Base-by-base conservation (phyloP, 2,113 vertebrate genomes). In the Gorsachius goisagi region DNA sequence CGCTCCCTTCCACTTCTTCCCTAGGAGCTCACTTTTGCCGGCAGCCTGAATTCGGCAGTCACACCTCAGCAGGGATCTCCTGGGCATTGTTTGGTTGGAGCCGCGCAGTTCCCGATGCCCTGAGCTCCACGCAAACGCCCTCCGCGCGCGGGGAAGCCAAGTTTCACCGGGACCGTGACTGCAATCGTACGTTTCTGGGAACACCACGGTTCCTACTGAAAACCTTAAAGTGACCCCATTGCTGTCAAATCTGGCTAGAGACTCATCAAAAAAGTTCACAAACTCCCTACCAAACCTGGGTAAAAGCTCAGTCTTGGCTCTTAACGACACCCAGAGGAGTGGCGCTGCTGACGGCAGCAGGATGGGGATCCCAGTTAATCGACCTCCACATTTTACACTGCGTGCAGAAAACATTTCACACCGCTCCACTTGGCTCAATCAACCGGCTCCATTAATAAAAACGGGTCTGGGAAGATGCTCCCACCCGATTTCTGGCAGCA, bases 291-390 rank as follows among this genome's bases (percentile, higher is more conserved):
- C 35, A 89, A 95, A 96, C 45, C 69, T 5, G 41, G 79, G 66
- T 19, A 91, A 89, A 93, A 85, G 10, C 84, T 93, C 55, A 18
- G 55, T 59, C 66, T 82, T 52, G 0, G 77, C 77, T 96, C 63
- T 72, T 93, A 95, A 82, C 85, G 84, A 89, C 68, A 85, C 15
- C 91, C 66, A 68, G 49, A 58, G 6, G 52, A 95, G 81, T 85
- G 23, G 4, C 68, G 53, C 24, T 87, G 66, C 80, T 92, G 90
- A 96, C 66, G 87, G 86, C 63, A 97, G 94, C 47, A 35, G 87
- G 81, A 93, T 60, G 71, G 81, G 84, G 84, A 92, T 95, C 91
- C 93, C 94, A 71, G 74, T 95, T 95, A 97, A 97, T 95, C 95
- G 96, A 94, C 93, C 78, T 85, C 71, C 77, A 72, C 11, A 4